Evolutionary conservation across 2,797 vertebrate genomes (phyloP), one percentile per base, ranked within the genome.

Genomic region (Alauda arvensis): DNA sequence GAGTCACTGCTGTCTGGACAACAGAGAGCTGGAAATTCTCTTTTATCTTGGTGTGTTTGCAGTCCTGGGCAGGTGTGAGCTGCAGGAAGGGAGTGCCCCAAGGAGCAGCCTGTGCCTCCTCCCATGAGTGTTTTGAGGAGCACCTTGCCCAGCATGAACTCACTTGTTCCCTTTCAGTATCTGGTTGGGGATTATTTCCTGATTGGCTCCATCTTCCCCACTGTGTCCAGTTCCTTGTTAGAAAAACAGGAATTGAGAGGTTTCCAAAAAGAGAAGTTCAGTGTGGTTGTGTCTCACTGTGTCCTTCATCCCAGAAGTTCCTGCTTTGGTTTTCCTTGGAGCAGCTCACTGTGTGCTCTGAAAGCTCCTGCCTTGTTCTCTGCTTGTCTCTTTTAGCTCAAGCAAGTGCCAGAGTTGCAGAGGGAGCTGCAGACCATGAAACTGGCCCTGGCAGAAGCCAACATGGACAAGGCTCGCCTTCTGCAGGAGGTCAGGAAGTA

Each of bases 401-500:
- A 94, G 83, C 96, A 96, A 74, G 83, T 96, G 66, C 89, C 93
- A 72, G 81, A 95, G 84, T 52, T 98, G 95, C 97, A 97, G 60
- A 97, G 95, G 45, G 96, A 98, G 95, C 98, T 99, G 29, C 95
- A 83, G 65, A 97, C 95, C n/a, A 88, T 96, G 77, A 97, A 97
- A 85, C 92, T 96, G 43, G 98, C 98, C 76, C 97, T 99, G 57
- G 96, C 94, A 76, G 95, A 93, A 92, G 98, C 98, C 90, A 97
- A 97, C 93, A 84, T 96, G 45, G 98, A 99, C 71, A 97, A 96
- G 95, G 97, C 98, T 77, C 98, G 92, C 68, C 98, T 99, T 88
- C 97, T 99, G 77, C 96, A 98, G 96, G 99, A 99, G 95, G 92
- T 99, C 93, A 97, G 96, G 92, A 99, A 98, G 95, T 98, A 99